A percentile compares a stretch with the other conserved stretches of the same genome.
These are phyloP conservation scores for Cirrhinus molitorella DNA, from an alignment of 2,797 vertebrate genomes.

Conservation along the genomic window DNA sequence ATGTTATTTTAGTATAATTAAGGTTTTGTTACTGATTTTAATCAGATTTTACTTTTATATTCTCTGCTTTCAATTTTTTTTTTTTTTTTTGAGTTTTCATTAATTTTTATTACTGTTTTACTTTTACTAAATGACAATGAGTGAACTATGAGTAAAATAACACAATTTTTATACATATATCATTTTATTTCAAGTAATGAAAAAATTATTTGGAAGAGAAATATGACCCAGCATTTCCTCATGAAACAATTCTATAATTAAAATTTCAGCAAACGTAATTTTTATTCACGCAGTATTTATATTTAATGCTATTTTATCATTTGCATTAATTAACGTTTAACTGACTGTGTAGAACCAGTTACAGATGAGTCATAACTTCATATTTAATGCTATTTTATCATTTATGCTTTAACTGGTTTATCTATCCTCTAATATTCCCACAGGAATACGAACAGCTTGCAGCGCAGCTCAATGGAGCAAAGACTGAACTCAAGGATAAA, in stretches of 20 bases:
- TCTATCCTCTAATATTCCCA: slow-evolving; percentile 6
- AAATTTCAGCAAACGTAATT: background rate
- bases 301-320: background rate
- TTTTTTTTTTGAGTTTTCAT: no score
- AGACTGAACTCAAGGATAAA: slow-evolving; percentile 85
- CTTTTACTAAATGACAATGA: no score
- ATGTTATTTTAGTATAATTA: no score
- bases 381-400: no score
- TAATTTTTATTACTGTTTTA: no score
- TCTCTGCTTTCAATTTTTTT: no score
- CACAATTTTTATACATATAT: no score
- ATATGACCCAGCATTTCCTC: background rate
- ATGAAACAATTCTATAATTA: background rate
- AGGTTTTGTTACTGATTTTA: background rate
- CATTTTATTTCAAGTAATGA: background rate
- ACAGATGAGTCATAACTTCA: no score
- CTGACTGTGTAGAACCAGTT: background rate
- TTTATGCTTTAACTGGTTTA: background rate
- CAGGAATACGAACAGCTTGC: slow-evolving; percentile 90
- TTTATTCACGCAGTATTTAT: background rate
- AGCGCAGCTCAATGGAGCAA: slow-evolving; percentile 87
- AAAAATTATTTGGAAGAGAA: background rate
- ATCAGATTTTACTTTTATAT: no score
- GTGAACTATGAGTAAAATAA: no score
- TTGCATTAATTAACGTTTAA: background rate